Percentiles rank a stretch among this genome's conserved stretches.
These are phyloP conservation scores for Ephestia elutella DNA, from an alignment of 1,140 invertebrate genomes.

Conservation along the genomic window DNA sequence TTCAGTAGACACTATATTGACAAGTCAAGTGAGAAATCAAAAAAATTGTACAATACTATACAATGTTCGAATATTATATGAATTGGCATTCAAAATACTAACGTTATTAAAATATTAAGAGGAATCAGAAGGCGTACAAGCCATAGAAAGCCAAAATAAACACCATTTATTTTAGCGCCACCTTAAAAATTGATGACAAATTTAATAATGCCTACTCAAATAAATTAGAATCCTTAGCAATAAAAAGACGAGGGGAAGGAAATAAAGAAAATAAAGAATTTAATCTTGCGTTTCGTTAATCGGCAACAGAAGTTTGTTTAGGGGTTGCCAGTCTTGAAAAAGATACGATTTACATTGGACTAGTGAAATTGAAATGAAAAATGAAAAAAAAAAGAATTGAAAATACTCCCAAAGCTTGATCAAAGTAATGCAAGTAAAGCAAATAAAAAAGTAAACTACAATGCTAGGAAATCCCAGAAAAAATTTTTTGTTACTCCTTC, in stretches of 20 bases:
- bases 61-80: too few species aligned
- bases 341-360: not conserved
- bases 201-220: slow-evolving; percentile 28
- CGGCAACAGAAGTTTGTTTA: slow-evolving; percentile 34
- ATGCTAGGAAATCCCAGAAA: too few species aligned
- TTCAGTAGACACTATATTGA: too few species aligned
- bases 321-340: slow-evolving; percentile 7
- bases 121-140: not conserved
- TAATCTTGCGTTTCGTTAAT: slow-evolving; percentile 39
- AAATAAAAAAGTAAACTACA: too few species aligned
- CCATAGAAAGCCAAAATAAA: not conserved
- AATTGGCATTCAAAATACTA: too few species aligned
- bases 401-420: too few species aligned
- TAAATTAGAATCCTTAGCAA: slow-evolving; percentile 33
- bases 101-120: too few species aligned
- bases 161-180: not conserved
- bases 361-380: not conserved
- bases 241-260: slow-evolving; percentile 23
- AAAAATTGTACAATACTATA: too few species aligned
- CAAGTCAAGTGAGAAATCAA: too few species aligned
- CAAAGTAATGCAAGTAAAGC: too few species aligned
- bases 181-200: slow-evolving; percentile 22
- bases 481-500: too few species aligned
- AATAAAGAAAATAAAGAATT: slow-evolving; percentile 36
- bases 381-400: too few species aligned